phyloP scores from a whole-genome alignment of 2,888 invertebrate species.

The Ceriagrion tenellum region DNA sequence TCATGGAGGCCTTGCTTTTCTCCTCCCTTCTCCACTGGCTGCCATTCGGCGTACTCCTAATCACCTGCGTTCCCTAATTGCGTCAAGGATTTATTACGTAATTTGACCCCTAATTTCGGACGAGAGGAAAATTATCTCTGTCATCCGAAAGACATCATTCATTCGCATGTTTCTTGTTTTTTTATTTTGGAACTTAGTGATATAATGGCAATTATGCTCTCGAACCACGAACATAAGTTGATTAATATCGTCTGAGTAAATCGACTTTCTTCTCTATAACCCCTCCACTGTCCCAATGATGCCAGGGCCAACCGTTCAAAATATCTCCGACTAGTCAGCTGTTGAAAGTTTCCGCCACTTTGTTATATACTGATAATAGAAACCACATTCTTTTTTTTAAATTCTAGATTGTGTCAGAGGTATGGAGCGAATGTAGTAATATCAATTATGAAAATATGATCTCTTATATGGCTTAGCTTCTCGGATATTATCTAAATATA shows the following conservation, averaged over 20 bases:
- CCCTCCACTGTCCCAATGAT: neutral
- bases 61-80: neutral
- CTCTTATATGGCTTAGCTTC: too few relatives aligned
- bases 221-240: neutral
- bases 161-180: neutral
- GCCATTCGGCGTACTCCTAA: neutral
- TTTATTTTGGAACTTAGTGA: neutral
- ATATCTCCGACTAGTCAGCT: too few relatives aligned
- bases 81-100: neutral
- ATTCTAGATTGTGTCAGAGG: too few relatives aligned
- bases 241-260: neutral
- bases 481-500: too few relatives aligned
- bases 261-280: neutral
- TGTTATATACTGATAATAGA: too few relatives aligned
- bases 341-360: too few relatives aligned
- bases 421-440: too few relatives aligned
- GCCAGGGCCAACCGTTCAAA: too few relatives aligned
- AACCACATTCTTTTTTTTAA: too few relatives aligned
- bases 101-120: neutral
- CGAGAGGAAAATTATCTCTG: neutral
- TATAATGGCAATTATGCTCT: neutral
- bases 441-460: too few relatives aligned
- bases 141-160: neutral
- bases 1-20: neutral
- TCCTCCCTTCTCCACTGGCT: neutral